Percentiles rank a stretch among this genome's conserved stretches.
phyloP scores from a whole-genome alignment of 2,113 vertebrate species.

The Phycodurus eques region DNA sequence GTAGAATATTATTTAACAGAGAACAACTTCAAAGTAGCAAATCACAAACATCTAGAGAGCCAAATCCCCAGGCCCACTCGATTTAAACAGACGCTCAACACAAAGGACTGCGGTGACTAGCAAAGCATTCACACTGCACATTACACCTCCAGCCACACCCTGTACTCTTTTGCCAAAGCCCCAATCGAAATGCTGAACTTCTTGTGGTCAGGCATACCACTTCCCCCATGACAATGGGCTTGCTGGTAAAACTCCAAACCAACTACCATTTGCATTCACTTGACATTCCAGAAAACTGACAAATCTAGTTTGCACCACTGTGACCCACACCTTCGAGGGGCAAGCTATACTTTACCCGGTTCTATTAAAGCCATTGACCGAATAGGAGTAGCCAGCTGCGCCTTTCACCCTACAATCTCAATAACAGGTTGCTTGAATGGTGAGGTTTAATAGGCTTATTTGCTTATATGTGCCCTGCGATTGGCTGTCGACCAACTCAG shows the following conservation, averaged over 20 bases:
- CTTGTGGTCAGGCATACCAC: no score
- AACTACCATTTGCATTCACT: conserved; percentile 1
- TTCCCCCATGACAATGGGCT: background rate
- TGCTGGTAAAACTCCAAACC: background rate
- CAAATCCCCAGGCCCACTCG: conserved; percentile 1
- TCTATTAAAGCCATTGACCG: no score
- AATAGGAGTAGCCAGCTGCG: no score
- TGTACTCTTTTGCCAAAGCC: conserved; percentile 2
- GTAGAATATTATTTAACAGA: conserved; percentile 6
- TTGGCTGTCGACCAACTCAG: no score
- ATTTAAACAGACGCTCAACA: background rate
- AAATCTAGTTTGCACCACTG: background rate
- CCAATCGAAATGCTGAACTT: background rate
- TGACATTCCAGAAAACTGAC: background rate
- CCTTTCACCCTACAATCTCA: no score
- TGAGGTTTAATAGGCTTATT: no score
- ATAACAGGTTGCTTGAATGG: no score
- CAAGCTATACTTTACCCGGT: no score
- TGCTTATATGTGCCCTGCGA: no score
- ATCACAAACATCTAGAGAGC: conserved; percentile 8
- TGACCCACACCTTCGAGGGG: background rate
- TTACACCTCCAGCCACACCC: conserved; percentile 4
- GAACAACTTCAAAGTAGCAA: conserved; percentile 6
- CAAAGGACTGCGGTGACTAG: conserved; percentile 5
- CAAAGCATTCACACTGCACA: conserved; percentile 11